Evolutionary conservation across 2,113 vertebrate species (phyloP), one percentile per base, ranked within the genome.

Genomic region (Chloebia gouldiae): DNA sequence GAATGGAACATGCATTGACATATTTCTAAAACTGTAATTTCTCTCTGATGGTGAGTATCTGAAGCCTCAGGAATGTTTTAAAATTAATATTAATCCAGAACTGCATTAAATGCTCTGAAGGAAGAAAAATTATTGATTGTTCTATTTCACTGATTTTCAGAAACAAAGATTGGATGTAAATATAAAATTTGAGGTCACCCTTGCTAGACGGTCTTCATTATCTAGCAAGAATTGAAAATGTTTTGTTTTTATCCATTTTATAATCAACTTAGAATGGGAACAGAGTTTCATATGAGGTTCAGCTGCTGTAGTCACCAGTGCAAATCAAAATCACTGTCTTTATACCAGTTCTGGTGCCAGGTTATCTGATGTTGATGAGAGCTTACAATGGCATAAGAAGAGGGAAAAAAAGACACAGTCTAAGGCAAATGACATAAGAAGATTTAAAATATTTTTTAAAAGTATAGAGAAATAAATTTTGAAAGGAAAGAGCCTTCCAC

Each of bases 11-110:
- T 51, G 70, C n/a, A 66, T 17, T 54, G 53, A 37, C 44, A 56
- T 7, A 20, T 60, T 93, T 22, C 39, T 64, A 56, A 76, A 70
- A 33, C 5, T 42, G 6, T 37, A 53, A 75, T 81, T 93, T 87
- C 30, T 76, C 3, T 56, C 45, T 80, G 31, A 82, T 0, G 0
- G 27, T 12, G 19, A n/a, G 60, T 5, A 4, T 70, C 31, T 68
- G 78, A 90, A 91, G 5, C 23, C 31, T 81, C 37, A 44, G 31
- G 45, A 73, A 64, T 61, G 2, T 39, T 95, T 70, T 68, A 11
- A 84, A 83, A 49, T 88, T 59, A 81, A 84, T 81, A 19, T 6
- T 65, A 77, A 81, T 70, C 10, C 27, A 84, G 8, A 93, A 81
- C 6, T 69, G 35, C 85, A 56, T 69, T 69, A 90, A 66, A 15